Base-by-base conservation (phyloP, 1,140 invertebrate genomes). In the Bombus confusus region DNA sequence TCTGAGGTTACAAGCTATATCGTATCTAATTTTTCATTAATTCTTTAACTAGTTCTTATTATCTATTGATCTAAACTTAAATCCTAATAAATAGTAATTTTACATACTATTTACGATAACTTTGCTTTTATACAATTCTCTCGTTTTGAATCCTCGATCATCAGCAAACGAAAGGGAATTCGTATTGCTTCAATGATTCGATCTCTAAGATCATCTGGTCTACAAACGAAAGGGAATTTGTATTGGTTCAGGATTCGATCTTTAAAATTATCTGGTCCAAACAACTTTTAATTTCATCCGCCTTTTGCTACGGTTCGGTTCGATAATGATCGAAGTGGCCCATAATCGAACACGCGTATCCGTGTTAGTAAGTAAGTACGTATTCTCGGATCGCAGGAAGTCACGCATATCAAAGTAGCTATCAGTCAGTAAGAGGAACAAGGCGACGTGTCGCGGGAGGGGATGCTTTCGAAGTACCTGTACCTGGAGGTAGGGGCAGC, bases 391-490 rank as follows among this genome's bases (percentile, higher is more conserved):
- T 71, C 47, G 82, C 68, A 64, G 77, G 76, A 80, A 85, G 68
- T 85, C 76, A 85, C 57, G 83, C 83, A 85, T 85, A 85, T 85
- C 77, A 73, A 80, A 80, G 41, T 15, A 47, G 68, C 77, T 85
- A 85, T 85, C 83, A 80, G 83, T 85, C 76, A 80, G 83, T 85
- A 80, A 85, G 83, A 85, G 83, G 77, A 62, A 80, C 76, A 52
- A 73, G 68, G 52, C 75, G 75, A 71, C 82, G 22, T 59, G 22
- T 34, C 34, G 43, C 43, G 25, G 84, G 84, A 81, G 84, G 78
- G 79, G 84, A 85, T 34, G 78, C 62, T 85, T 57, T 81, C 69
- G 79, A 74, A 43, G 41, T 78, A 83, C 82, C 78, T 69, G 78
- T 31, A 37, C 34, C 18, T 34, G 13, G 18, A 79, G 84, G 84